Conservation (phyloP, 2,113 vertebrate genomes). For the Alectura lathami region DNA sequence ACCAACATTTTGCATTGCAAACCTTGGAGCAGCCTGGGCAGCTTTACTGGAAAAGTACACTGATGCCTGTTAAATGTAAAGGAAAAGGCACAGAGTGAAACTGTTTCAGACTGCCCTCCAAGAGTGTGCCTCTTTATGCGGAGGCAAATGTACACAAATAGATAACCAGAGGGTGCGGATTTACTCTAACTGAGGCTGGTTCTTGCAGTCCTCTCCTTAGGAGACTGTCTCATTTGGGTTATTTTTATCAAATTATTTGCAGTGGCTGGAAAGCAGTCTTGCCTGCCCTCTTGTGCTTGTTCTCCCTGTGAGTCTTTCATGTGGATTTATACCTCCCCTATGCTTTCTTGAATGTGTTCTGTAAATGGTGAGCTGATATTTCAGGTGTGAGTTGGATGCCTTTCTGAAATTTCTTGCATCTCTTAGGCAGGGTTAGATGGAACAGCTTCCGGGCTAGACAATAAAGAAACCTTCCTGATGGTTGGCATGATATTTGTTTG, state of each 20-base stretch:
- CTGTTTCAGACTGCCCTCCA: not conserved
- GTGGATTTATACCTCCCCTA: not conserved
- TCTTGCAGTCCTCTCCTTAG: not conserved
- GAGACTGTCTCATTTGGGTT: not conserved
- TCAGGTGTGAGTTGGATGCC: not conserved
- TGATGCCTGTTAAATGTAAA: not conserved
- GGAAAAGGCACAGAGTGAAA: not conserved
- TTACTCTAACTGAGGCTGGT: not conserved
- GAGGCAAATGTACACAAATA: not conserved
- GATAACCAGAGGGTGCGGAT: not conserved
- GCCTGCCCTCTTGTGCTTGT: not conserved
- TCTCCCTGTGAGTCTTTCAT: not conserved
- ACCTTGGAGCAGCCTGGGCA: not conserved
- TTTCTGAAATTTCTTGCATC: not conserved
- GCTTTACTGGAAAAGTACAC: not conserved
- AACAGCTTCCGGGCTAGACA: not conserved
- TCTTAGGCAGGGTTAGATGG: not conserved
- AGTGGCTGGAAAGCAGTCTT: not conserved
- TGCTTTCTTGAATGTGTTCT: not conserved
- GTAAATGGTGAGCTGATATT: not conserved
- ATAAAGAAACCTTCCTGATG: not conserved
- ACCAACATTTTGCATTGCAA: conserved; percentile 8
- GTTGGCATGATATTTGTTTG: not conserved
- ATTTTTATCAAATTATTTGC: not conserved
- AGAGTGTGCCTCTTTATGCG: not conserved